A percentile compares a stretch with the other conserved stretches of the same genome.
These are phyloP conservation scores for Epizoanthus ramosus DNA, from an alignment of 92 coral and sea anemone species.

Conservation along the genomic window DNA sequence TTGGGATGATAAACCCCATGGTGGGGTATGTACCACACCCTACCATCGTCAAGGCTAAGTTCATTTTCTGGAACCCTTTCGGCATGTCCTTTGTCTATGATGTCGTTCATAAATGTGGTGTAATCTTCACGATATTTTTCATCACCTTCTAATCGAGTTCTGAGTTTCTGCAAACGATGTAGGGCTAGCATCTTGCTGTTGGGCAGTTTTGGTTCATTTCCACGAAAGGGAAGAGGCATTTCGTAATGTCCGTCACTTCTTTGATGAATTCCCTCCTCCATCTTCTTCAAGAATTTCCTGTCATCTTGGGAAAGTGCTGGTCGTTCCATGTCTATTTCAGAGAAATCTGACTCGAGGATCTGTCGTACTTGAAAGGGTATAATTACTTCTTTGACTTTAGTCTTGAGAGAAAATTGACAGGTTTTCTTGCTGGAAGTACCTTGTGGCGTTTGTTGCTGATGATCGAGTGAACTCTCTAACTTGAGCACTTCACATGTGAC, in stretches of 20 bases:
- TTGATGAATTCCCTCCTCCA: constrained; percentile 39
- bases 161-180: constrained; percentile 41
- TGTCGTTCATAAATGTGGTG: constrained; percentile 45
- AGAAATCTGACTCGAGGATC: constrained; percentile 56
- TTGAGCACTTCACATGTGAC: constrained; percentile 10
- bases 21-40: constrained; percentile 52
- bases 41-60: constrained; percentile 8
- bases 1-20: constrained; percentile 52
- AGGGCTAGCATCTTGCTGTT: constrained; percentile 53
- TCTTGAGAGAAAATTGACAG: constrained; percentile 42
- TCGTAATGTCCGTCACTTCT: constrained; percentile 52
- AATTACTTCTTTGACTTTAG: constrained; percentile 52
- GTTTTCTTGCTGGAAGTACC: neutral
- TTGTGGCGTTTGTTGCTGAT: constrained; percentile 7
- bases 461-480: constrained; percentile 8
- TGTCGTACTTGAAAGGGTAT: constrained; percentile 38
- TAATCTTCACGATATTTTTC: constrained; percentile 41
- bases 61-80: constrained; percentile 42
- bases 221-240: constrained; percentile 53
- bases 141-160: constrained; percentile 26
- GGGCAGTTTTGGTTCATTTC: constrained; percentile 29
- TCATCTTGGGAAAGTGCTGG: constrained; percentile 50
- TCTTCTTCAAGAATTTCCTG: constrained; percentile 42
- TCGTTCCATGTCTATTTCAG: constrained; percentile 13
- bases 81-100: constrained; percentile 44